Evolutionary conservation across 2,888 invertebrate species (phyloP), one percentile per base, ranked within the genome.

Genomic region (Megastigmus dorsalis): DNA sequence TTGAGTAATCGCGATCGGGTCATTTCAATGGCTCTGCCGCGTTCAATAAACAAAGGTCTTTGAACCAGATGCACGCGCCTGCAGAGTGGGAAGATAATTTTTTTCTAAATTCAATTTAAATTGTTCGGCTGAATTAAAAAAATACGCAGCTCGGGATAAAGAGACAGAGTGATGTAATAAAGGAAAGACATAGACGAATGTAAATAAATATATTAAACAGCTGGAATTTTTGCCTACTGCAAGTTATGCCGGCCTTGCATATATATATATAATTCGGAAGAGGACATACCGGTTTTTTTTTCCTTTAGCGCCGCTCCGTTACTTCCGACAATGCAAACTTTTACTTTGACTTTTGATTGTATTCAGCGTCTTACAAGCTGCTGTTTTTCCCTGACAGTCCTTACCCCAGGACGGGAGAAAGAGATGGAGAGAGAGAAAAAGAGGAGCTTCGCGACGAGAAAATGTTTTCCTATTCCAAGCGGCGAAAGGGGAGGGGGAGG

Each of bases 41-140:
- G 74, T 26, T 74, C 69, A 23, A 59, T 69, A 60, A 69, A 70
- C 65, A 69, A 74, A 66, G 68, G 55, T 67, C 68, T 67, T 66
- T 60, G 66, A 65, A 57, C 65, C 38, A 60, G 13, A 26, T 2
- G 4, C 26, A n/a, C n/a, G n/a, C n/a, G n/a, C n/a, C n/a, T n/a
- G n/a, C n/a, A n/a, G n/a, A n/a, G n/a, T n/a, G n/a, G n/a, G n/a
- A n/a, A n/a, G n/a, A n/a, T n/a, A n/a, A n/a, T n/a, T n/a, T n/a
- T n/a, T n/a, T n/a, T n/a, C n/a, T n/a, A n/a, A n/a, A n/a, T n/a
- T n/a, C n/a, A n/a, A n/a, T n/a, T n/a, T n/a, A n/a, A n/a, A n/a
- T n/a, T n/a, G n/a, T n/a, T n/a, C n/a, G n/a, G n/a, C n/a, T n/a
- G n/a, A n/a, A n/a, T n/a, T n/a, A n/a, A n/a, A n/a, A n/a, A n/a